Evolutionary conservation across 2,888 invertebrate species (phyloP).

Genomic region (Microchrysa polita): DNA sequence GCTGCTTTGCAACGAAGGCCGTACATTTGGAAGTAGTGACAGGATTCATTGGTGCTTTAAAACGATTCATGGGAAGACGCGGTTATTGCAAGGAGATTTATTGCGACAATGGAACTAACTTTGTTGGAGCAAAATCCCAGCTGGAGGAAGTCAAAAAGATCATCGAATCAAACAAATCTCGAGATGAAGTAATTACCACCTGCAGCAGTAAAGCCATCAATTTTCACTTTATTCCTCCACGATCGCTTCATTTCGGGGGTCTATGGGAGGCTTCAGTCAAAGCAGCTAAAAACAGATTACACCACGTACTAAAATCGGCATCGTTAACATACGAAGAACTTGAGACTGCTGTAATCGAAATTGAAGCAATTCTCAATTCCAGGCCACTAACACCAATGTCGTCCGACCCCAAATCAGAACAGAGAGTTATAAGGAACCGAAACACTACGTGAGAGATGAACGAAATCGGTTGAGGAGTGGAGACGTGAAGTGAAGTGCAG

Average conservation of each 20-base stretch:
- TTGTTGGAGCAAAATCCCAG: slow-evolving; percentile 39
- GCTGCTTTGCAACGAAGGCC: slow-evolving; percentile 43
- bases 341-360: slow-evolving; percentile 52
- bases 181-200: background rate
- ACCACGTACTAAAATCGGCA: background rate
- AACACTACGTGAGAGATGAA: too few relatives aligned
- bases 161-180: slow-evolving; percentile 3
- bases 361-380: slow-evolving; percentile 55
- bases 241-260: slow-evolving; percentile 49
- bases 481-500: too few relatives aligned
- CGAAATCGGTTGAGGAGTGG: too few relatives aligned
- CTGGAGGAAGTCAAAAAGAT: slow-evolving; percentile 18
- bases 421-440: too few relatives aligned
- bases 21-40: slow-evolving; percentile 44
- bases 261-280: slow-evolving; percentile 51
- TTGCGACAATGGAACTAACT: slow-evolving; percentile 43
- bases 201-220: slow-evolving; percentile 14
- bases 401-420: too few relatives aligned
- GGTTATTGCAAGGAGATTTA: slow-evolving; percentile 42
- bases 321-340: slow-evolving; percentile 54
- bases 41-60: slow-evolving; percentile 39
- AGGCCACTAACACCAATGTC: slow-evolving; percentile 53
- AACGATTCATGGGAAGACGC: slow-evolving; percentile 37
- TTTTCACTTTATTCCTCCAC: slow-evolving; percentile 23
- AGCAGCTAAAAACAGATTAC: slow-evolving; percentile 46